Evolutionary conservation across 2,797 vertebrate species (phyloP).

Genomic region (Sebastes goodei): DNA sequence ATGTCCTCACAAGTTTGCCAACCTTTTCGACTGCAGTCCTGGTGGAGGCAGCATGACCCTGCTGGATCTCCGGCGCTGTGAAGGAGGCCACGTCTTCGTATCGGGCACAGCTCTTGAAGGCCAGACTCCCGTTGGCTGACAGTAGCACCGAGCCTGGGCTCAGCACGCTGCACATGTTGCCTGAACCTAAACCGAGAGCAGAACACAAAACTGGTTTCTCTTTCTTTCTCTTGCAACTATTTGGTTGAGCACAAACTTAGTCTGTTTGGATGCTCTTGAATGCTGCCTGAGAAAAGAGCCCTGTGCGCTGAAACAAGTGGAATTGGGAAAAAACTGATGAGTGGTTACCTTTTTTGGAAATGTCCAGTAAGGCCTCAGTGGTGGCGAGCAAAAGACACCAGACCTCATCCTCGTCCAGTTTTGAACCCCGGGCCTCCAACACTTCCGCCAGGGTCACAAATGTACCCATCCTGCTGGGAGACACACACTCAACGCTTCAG

Average conservation of each 20-base stretch:
- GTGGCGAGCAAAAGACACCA: constrained; percentile 88
- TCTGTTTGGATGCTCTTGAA: not conserved
- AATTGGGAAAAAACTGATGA: not conserved
- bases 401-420: constrained; percentile 89
- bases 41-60: constrained; percentile 54
- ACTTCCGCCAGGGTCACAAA: constrained; percentile 90
- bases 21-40: constrained; percentile 79
- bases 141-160: constrained; percentile 89
- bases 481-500: not conserved
- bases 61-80: constrained; percentile 86
- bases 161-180: constrained; percentile 81
- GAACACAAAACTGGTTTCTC: not conserved
- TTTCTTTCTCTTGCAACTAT: not conserved
- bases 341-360: constrained; percentile 81
- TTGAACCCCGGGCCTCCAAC: constrained; percentile 86
- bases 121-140: constrained; percentile 83
- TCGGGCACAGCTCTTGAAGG: constrained; percentile 85
- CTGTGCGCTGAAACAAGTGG: not conserved
- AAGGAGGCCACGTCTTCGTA: constrained; percentile 83
- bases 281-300: not conserved
- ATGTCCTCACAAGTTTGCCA: not conserved
- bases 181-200: constrained; percentile 61
- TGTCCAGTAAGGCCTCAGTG: constrained; percentile 82
- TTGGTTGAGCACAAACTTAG: not conserved
- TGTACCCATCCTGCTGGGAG: constrained; percentile 81